Conservation (phyloP, 2,113 vertebrate genomes). For the Sorex fumeus region DNA sequence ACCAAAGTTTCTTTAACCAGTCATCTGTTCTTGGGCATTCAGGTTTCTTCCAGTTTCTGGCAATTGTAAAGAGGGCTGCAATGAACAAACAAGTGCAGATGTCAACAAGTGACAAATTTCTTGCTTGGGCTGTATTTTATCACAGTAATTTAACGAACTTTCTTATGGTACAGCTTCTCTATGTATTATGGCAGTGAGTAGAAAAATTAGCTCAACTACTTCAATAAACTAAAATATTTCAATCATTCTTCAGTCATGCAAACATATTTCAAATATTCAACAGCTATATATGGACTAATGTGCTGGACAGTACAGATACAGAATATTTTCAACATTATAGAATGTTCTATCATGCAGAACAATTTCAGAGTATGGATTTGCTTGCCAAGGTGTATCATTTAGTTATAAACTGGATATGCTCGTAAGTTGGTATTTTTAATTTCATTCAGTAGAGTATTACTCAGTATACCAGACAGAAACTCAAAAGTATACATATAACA, state of each 20-base stretch:
- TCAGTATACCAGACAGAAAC: constrained; percentile 9
- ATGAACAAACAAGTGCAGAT: no score
- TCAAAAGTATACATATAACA: background rate
- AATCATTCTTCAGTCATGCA: constrained; percentile 27
- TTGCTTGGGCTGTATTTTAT: background rate
- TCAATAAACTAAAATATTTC: constrained; percentile 32
- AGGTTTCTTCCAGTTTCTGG: no score
- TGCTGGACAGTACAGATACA: background rate
- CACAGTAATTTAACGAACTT: constrained; percentile 12
- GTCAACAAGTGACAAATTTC: background rate
- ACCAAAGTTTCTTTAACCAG: no score
- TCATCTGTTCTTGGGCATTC: no score
- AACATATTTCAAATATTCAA: background rate
- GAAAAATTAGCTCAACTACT: constrained; percentile 6
- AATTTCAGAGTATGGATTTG: constrained; percentile 15
- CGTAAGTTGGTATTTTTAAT: background rate
- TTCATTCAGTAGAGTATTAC: constrained; percentile 23
- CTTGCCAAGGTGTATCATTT: background rate
- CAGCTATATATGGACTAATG: background rate
- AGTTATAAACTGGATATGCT: constrained; percentile 14
- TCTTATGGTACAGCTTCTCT: constrained; percentile 42
- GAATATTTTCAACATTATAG: background rate
- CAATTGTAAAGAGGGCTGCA: no score
- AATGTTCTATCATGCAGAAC: background rate
- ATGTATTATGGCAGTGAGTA: background rate